Evolutionary conservation across 2,888 invertebrate genomes (phyloP), one percentile per base, ranked within the genome.

Genomic region (Agonopterix subpropinquella): DNA sequence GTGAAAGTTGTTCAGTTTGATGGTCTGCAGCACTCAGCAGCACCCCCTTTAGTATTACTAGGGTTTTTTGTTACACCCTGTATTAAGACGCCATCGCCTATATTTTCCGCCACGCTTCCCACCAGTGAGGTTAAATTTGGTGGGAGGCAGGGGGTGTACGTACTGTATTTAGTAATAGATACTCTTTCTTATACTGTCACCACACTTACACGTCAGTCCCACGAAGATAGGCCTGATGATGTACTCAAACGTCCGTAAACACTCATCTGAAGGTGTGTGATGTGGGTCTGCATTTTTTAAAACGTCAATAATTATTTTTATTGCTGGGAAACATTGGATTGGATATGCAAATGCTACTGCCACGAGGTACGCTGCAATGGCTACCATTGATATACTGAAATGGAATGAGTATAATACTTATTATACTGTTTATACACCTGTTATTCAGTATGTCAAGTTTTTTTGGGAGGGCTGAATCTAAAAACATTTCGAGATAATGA

Each of bases 301-400:
- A 0, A 75, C 55, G 36, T 80, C 79, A 1, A 73, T 3, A 2
- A 78, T 62, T 1, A 78, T 73, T 3, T 64, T 53, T 3, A 75
- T 67, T 0, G 68, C 80, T 1, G 81, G 81, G 15, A 73, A 70
- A 48, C 73, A 74, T 44, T 80, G 80, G 2, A 81, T 61, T 0
- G 81, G 80, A 50, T 69, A 78, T 0, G 73, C 55, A 7, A 73
- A 67, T 5, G 60, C 69, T 13, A 78, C 58, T 0, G 80, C 59
- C 2, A 70, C 36, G 45, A 75, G 10, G 49, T 77, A 80, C 4
- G 80, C 36, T 0, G 54, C 62, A 36, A 77, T 67, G 0, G 73
- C 64, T 0, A 49, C 45, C 56, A 77, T 64, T 8, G 76, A 41
- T 42, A 61, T 42, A 18, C 78, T 79, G 39, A 4, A 39, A 10